Evolutionary conservation across 2,888 invertebrate species (phyloP).

Genomic region (Chloromyia formosa): DNA sequence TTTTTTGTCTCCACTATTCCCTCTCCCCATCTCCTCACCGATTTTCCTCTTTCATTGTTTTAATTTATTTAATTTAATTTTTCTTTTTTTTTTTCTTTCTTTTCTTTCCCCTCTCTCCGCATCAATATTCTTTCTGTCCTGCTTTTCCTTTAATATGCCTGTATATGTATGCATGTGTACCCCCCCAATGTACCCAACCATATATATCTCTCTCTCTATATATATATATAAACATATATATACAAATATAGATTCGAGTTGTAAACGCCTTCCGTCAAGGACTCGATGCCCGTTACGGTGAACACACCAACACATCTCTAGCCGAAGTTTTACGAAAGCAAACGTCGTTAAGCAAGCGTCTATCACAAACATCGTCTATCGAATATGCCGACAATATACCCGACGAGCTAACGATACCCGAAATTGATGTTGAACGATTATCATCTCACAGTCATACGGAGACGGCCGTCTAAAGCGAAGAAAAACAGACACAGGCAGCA

Average conservation of each 20-base stretch:
- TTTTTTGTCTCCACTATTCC: no score
- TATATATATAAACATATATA: constrained; percentile 30
- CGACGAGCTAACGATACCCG: constrained; percentile 87
- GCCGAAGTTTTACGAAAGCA: constrained; percentile 94
- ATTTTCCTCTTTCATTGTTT: no score
- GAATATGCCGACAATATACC: constrained; percentile 91
- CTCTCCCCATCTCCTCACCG: no score
- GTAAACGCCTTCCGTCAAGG: constrained; percentile 99
- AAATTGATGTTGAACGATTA: constrained; percentile 91
- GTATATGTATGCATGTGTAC: no score
- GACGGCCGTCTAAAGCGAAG: constrained; percentile 81
- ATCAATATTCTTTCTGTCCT: no score
- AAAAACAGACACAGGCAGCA: no score
- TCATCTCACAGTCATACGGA: constrained; percentile 94
- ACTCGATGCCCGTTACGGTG: constrained; percentile 93
- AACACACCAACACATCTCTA: constrained; percentile 90
- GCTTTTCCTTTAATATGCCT: no score
- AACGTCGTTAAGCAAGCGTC: constrained; percentile 89
- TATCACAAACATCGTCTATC: constrained; percentile 91
- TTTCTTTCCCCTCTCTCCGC: no score
- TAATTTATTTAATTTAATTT: no score
- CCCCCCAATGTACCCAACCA: no score
- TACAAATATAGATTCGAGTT: constrained; percentile 92
- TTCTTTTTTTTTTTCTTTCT: no score
- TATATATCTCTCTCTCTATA: no score